phyloP scores from a whole-genome alignment of 92 coral and sea anemone genomes.

The Pocillopora grandis region DNA sequence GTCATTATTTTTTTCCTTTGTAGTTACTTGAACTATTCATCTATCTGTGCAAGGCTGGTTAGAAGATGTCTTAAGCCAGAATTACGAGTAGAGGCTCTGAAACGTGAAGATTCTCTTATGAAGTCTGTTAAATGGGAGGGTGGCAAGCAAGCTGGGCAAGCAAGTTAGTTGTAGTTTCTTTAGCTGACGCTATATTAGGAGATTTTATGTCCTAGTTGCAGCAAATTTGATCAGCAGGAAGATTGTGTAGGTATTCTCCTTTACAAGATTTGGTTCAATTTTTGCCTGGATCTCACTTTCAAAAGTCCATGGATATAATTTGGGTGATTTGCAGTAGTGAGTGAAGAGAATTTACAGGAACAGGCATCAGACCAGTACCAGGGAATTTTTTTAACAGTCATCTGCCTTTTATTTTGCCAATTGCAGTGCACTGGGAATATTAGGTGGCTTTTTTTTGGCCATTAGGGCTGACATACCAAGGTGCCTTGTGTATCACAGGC shows the following conservation, averaged over 20 bases:
- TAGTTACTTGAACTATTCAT: conserved; percentile 91
- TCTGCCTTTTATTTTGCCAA: no score
- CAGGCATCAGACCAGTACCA: no score
- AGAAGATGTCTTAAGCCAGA: conserved; percentile 96
- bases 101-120: conserved; percentile 81
- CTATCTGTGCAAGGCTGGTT: conserved; percentile 94
- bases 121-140: conserved; percentile 90
- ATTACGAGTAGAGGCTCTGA: conserved; percentile 68
- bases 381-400: no score
- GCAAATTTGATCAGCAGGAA: neutral
- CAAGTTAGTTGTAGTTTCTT: conserved; percentile 64
- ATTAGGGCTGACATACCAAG: no score
- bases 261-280: neutral
- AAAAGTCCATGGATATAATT: no score
- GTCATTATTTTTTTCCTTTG: neutral
- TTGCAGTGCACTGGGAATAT: no score
- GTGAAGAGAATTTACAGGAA: no score
- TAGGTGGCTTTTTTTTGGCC: no score
- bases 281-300: no score
- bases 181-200: neutral
- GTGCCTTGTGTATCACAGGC: no score
- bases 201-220: neutral
- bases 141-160: conserved; percentile 82
- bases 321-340: no score
- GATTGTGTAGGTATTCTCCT: neutral